Evolutionary conservation across 37 sponge, comb jelly and placozoan species (phyloP).

Genomic region (Agelas oroides): DNA sequence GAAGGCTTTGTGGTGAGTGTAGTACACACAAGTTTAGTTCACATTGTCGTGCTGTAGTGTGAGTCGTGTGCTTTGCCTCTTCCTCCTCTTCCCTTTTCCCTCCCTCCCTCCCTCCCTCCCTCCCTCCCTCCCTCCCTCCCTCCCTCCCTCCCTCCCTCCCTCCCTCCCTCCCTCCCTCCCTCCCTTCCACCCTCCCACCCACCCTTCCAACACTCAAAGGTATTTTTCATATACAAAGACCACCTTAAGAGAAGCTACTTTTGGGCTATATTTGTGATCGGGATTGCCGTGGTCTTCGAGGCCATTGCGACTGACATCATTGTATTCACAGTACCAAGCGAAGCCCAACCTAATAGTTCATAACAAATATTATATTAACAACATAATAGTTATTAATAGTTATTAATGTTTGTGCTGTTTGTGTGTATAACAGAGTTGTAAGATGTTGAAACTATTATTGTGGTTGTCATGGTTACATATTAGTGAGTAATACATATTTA

Average conservation of each 20-base stretch:
- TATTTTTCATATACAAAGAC: constrained; percentile 66
- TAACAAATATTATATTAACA: background rate
- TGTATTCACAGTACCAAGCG: constrained; percentile 21
- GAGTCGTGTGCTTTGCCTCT: too few relatives aligned
- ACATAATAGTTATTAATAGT: too few relatives aligned
- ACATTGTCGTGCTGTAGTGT: too few relatives aligned
- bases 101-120: constrained; percentile 32
- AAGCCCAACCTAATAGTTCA: background rate
- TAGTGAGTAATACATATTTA: too few relatives aligned
- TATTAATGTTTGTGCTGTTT: too few relatives aligned
- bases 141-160: background rate
- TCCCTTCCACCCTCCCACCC: constrained; percentile 6
- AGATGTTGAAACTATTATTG: too few relatives aligned
- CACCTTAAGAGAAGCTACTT: constrained; percentile 36
- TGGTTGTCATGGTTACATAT: too few relatives aligned
- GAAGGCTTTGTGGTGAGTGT: constrained; percentile 50
- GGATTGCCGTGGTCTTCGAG: constrained; percentile 45
- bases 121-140: background rate
- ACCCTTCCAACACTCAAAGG: constrained; percentile 11
- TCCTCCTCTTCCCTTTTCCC: constrained; percentile 39
- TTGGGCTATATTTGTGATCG: constrained; percentile 67
- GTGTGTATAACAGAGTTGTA: too few relatives aligned
- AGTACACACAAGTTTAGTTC: too few relatives aligned
- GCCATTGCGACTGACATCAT: constrained; percentile 62
- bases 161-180: background rate